Evolutionary conservation across 2,888 invertebrate genomes (phyloP).

Genomic region (Dione vanillae): DNA sequence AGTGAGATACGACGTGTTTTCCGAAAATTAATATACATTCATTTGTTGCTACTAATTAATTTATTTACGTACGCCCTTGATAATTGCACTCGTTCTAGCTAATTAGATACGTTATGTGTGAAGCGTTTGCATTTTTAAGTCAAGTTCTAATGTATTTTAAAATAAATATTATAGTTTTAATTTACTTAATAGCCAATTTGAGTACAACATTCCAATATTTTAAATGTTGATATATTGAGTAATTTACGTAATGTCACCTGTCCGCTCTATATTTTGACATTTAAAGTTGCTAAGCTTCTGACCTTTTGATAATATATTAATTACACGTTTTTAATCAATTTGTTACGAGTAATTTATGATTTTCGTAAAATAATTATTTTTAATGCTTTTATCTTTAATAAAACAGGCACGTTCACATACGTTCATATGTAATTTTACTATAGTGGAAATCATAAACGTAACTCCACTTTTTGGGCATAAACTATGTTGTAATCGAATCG

Average conservation of each 20-base stretch:
- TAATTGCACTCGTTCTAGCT: not conserved
- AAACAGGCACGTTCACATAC: too few relatives aligned
- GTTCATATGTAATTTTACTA: too few relatives aligned
- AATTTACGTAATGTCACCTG: slow-evolving; percentile 8
- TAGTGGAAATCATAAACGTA: too few relatives aligned
- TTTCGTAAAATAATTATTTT: too few relatives aligned
- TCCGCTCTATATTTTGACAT: slow-evolving; percentile 25
- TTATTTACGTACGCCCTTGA: not conserved
- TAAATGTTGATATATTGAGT: not conserved
- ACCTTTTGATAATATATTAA: slow-evolving; percentile 6
- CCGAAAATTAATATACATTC: too few relatives aligned
- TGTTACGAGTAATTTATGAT: not conserved
- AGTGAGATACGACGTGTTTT: too few relatives aligned
- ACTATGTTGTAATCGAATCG: too few relatives aligned
- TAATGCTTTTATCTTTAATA: too few relatives aligned
- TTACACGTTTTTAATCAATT: slow-evolving; percentile 2
- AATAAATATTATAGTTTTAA: not conserved
- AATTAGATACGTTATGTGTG: not conserved
- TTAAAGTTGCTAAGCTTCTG: slow-evolving; percentile 11
- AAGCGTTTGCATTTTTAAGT: not conserved
- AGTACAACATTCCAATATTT: not conserved
- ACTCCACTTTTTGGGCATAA: too few relatives aligned
- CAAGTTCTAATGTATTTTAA: not conserved
- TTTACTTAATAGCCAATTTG: not conserved
- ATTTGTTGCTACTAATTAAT: too few relatives aligned